Evolutionary conservation across 2,888 invertebrate genomes (phyloP).

Genomic region (Synergus laeviventris): DNA sequence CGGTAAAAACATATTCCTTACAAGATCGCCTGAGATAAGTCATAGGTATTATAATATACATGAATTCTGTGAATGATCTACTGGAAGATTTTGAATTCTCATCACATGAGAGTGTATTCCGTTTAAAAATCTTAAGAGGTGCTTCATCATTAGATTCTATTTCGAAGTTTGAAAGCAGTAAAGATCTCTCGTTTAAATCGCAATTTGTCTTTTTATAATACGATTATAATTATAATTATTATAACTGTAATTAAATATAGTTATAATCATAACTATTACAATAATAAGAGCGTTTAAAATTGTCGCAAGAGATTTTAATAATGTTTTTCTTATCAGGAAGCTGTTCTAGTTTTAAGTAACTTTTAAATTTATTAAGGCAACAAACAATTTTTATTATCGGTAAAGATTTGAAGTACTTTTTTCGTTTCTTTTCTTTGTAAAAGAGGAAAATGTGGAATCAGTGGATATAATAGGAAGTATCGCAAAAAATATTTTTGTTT

Average conservation of each 20-base stretch:
- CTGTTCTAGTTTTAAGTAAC: background rate
- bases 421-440: background rate
- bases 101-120: background rate
- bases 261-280: background rate
- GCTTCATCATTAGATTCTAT: background rate
- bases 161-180: background rate
- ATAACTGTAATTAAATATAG: no score
- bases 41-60: constrained; percentile 15
- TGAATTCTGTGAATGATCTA: constrained; percentile 19
- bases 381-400: background rate
- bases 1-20: constrained; percentile 32
- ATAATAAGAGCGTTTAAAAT: background rate
- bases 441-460: background rate
- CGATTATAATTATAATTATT: background rate
- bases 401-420: background rate
- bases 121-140: background rate
- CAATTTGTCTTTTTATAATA: background rate
- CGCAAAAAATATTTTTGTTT: background rate
- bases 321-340: background rate
- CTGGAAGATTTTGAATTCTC: constrained; percentile 3
- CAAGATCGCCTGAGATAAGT: constrained; percentile 28
- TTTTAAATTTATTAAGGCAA: constrained; percentile 10
- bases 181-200: background rate
- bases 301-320: background rate
- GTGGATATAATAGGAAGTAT: background rate